Evolutionary conservation across 1,140 invertebrate species (phyloP), one percentile per base, ranked within the genome.

Genomic region (Liolophura sinensis): DNA sequence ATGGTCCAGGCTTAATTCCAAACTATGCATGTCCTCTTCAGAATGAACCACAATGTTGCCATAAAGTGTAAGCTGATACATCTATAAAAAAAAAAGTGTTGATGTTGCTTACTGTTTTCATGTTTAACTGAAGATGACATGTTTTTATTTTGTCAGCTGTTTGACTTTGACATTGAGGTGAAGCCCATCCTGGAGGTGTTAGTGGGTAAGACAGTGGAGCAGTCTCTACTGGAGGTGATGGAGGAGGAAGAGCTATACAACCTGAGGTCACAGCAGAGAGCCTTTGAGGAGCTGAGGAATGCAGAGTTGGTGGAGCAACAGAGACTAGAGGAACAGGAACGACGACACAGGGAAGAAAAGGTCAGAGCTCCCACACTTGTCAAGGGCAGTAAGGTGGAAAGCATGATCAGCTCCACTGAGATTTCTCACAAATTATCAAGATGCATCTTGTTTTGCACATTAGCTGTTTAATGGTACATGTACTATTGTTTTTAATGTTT

Each of bases 101-200:
- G n/a, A n/a, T n/a, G n/a, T n/a, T n/a, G n/a, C n/a, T n/a, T n/a
- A n/a, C n/a, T n/a, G n/a, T n/a, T n/a, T n/a, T n/a, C n/a, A n/a
- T n/a, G n/a, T n/a, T n/a, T n/a, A n/a, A n/a, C n/a, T n/a, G n/a
- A n/a, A n/a, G n/a, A n/a, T n/a, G n/a, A 22, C 7, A 61, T 54
- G 25, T 52, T 47, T 14, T 65, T 64, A 71, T 58, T 65, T 61
- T 75, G 80, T 54, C 75, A 87, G 84, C 72, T 87, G 18, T 87
- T 87, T 73, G 91, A 96, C 84, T 97, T 94, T 84, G 93, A 96
- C 83, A 84, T 89, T 72, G 94, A 96, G 82, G 93, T 95, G 12
- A 90, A 91, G 75, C 93, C 94, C 11, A 91, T 96, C 51, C 86
- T 96, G 60, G 93, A 96, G 82, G 89, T 92, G 18, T 84, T 97